Evolutionary conservation across 2,888 invertebrate genomes (phyloP), one percentile per base, ranked within the genome.

Genomic region (Perithous albicinctus): DNA sequence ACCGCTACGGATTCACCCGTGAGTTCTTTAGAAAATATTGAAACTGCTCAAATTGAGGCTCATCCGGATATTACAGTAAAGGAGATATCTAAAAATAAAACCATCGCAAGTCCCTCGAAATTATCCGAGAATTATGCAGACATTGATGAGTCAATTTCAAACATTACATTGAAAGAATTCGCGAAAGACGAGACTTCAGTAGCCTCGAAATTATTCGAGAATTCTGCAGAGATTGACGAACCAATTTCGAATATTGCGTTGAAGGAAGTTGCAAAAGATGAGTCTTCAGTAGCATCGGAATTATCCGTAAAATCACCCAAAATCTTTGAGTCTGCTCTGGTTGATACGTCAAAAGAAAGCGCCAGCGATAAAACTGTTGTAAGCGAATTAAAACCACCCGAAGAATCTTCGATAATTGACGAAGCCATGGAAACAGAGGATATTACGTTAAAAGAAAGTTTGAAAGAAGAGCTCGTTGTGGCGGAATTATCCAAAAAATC

Each of bases 141-240:
- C 10, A 48, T 69, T n/a, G 63, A 2, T 32, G 29, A 56, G 15
- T 5, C 29, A 1, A 23, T 12, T 5, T 10, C 38, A 10, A 10
- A 61, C 1, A 10, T 18, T 8, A n/a, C 15, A 3, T 12, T 3
- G 20, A 20, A 18, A 18, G 63, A 80, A 32, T 18, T 20, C 18
- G 23, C 7, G 35, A 12, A 18, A 6, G n/a, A 63, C 3, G 18
- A 38, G 4, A 7, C 73, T 12, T 6, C 12, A 5, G 73, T 41
- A 32, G 38, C 2, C 15, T n/a, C 20, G 1, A 18, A 35, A 12
- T 3, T 8, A 20, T 56, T 32, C 2, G n/a, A 70, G 23, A 75
- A 64, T 56, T 51, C 38, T 48, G 0, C 64, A n/a, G 26, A 26
- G 8, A 51, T 69, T 15, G 63, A 5, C 12, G 72, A 75, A 1